These are phyloP conservation scores for Trachymyrmex septentrionalis DNA, from an alignment of 1,140 invertebrate species.

Conservation along the genomic window DNA sequence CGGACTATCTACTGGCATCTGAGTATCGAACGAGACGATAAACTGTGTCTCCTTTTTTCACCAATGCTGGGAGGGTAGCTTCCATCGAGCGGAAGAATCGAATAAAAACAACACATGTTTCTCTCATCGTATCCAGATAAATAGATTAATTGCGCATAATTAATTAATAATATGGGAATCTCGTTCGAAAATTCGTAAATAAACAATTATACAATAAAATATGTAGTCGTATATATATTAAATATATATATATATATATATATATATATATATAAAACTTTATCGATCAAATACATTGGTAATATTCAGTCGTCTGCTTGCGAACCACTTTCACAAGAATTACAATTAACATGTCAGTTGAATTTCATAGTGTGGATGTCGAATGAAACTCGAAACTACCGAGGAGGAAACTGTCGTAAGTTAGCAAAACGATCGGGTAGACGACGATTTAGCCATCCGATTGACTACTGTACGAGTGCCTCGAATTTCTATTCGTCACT, in stretches of 20 bases:
- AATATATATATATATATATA: not conserved
- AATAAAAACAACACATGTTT: slow-evolving; percentile 4
- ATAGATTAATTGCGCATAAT: not conserved
- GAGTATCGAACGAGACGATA: not conserved
- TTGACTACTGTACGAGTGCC: slow-evolving; percentile 41
- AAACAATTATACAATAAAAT: slow-evolving; percentile 12
- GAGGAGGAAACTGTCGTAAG: slow-evolving; percentile 18
- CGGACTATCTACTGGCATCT: not conserved
- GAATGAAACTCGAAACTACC: slow-evolving; percentile 31
- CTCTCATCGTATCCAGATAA: not conserved
- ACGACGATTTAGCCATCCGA: slow-evolving; percentile 40
- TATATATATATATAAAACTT: not conserved
- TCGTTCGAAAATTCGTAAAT: not conserved
- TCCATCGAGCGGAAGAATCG: not conserved
- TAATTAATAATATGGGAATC: not conserved
- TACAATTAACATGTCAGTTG: slow-evolving; percentile 48
- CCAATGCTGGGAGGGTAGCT: not conserved
- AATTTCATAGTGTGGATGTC: slow-evolving; percentile 30
- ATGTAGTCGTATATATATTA: not conserved
- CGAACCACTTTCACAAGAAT: slow-evolving; percentile 8
- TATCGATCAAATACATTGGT: slow-evolving; percentile 3
- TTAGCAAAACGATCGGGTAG: slow-evolving; percentile 18
- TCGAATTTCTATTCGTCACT: slow-evolving; percentile 65
- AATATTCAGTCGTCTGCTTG: slow-evolving; percentile 10
- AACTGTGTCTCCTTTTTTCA: slow-evolving; percentile 10